Evolutionary conservation across 2,113 vertebrate genomes (phyloP).

Genomic region (Oreochromis niloticus): DNA sequence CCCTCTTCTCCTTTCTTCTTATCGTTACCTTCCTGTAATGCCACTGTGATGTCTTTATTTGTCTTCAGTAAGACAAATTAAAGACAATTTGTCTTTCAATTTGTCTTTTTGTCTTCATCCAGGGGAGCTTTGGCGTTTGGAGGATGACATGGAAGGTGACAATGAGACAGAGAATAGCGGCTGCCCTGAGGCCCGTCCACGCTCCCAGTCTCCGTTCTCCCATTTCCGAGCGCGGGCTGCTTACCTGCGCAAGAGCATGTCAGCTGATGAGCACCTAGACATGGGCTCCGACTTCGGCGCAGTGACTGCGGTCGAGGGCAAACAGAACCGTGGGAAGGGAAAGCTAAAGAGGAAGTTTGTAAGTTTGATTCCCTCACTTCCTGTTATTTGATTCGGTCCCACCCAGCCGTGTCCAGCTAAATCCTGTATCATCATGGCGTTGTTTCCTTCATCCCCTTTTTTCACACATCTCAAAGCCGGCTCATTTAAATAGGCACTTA

Average conservation of each 20-base stretch:
- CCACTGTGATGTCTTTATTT: background rate
- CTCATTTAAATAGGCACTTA: background rate
- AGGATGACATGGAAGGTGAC: conserved; percentile 75
- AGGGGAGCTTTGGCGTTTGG: conserved; percentile 83
- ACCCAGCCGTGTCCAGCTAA: background rate
- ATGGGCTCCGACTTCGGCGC: conserved; percentile 60
- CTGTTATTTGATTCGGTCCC: background rate
- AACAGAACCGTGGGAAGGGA: conserved; percentile 59
- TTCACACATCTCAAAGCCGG: background rate
- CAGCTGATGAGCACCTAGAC: conserved; percentile 82
- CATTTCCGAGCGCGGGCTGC: conserved; percentile 76
- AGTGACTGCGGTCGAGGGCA: conserved; percentile 49
- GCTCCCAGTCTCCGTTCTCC: conserved; percentile 77
- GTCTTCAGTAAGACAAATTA: background rate
- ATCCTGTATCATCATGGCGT: background rate
- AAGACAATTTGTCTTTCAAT: background rate
- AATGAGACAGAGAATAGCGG: conserved; percentile 19
- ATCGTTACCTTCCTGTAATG: background rate
- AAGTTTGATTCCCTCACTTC: conserved; percentile 55
- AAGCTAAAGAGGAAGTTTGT: conserved; percentile 89
- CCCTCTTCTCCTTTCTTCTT: background rate
- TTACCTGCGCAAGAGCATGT: conserved; percentile 86
- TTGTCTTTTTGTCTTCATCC: background rate
- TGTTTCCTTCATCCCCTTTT: background rate
- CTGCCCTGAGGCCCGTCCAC: conserved; percentile 43